These are phyloP conservation scores for Gryllus bimaculatus DNA, from an alignment of 1,140 invertebrate genomes.

Conservation along the genomic window DNA sequence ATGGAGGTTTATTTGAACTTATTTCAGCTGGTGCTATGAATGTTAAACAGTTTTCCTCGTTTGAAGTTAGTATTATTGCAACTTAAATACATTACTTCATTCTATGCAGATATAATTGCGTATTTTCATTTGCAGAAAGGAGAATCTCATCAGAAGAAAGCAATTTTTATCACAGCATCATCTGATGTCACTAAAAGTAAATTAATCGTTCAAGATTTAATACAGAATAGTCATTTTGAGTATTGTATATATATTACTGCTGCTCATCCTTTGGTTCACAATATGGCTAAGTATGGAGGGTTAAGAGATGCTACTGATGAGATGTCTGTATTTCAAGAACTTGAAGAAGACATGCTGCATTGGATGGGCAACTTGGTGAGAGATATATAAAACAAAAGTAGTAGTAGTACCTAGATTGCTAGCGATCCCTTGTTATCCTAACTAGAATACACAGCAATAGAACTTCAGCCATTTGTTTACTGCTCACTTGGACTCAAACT, in stretches of 20 bases:
- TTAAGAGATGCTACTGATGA: constrained; percentile 25
- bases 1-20: constrained; percentile 45
- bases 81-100: background rate
- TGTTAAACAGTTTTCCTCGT: constrained; percentile 44
- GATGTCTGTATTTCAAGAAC: constrained; percentile 33
- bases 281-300: constrained; percentile 28
- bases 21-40: constrained; percentile 41
- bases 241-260: constrained; percentile 47
- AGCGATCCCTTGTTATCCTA: no score
- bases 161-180: constrained; percentile 46
- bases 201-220: constrained; percentile 41
- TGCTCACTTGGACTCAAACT: no score
- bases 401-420: no score
- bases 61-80: constrained; percentile 28
- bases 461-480: no score
- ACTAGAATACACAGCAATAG: no score
- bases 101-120: background rate
- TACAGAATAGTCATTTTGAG: constrained; percentile 43
- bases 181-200: constrained; percentile 39
- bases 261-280: constrained; percentile 36
- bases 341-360: constrained; percentile 38
- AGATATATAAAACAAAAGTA: constrained; percentile 25
- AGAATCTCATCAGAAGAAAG: constrained; percentile 40
- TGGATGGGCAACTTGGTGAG: constrained; percentile 45
- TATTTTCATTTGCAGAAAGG: constrained; percentile 29